Percentiles rank a stretch among this genome's conserved stretches.
Conservation (phyloP, 2,113 vertebrate genomes). For the Cololabis saira region DNA sequence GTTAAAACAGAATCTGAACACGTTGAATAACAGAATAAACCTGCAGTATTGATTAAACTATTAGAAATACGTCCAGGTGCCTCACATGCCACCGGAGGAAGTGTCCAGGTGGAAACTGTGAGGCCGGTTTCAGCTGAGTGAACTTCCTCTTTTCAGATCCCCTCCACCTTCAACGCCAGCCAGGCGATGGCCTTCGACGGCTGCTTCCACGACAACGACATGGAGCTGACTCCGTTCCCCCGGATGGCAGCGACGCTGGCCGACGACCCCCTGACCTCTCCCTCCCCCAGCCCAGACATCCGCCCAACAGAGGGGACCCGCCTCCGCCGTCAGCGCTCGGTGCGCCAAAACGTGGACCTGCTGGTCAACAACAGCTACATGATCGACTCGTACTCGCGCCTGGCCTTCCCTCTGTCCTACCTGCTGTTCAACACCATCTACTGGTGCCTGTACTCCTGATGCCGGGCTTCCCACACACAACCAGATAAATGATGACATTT, state of each 20-base stretch:
- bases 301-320: slow-evolving; percentile 63
- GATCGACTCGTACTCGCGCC: slow-evolving; percentile 91
- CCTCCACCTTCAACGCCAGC: slow-evolving; percentile 85
- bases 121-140: not conserved
- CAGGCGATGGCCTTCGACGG: slow-evolving; percentile 93
- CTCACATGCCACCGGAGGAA: too few species aligned
- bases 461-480: not conserved
- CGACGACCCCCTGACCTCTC: slow-evolving; percentile 49
- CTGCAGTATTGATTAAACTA: too few species aligned
- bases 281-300: slow-evolving; percentile 43
- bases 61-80: too few species aligned
- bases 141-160: slow-evolving; percentile 76
- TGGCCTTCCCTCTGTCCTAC: slow-evolving; percentile 90
- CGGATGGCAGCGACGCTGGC: slow-evolving; percentile 42
- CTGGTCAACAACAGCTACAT: slow-evolving; percentile 91
- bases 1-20: too few species aligned
- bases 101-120: too few species aligned
- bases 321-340: slow-evolving; percentile 82
- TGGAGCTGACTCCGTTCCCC: slow-evolving; percentile 80
- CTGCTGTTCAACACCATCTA: slow-evolving; percentile 94
- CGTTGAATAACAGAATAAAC: too few species aligned
- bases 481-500: too few species aligned
- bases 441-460: slow-evolving; percentile 90
- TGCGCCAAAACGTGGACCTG: slow-evolving; percentile 84
- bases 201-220: slow-evolving; percentile 86